Evolutionary conservation across 2,113 vertebrate species (phyloP).

Genomic region (Ahaetulla prasina): DNA sequence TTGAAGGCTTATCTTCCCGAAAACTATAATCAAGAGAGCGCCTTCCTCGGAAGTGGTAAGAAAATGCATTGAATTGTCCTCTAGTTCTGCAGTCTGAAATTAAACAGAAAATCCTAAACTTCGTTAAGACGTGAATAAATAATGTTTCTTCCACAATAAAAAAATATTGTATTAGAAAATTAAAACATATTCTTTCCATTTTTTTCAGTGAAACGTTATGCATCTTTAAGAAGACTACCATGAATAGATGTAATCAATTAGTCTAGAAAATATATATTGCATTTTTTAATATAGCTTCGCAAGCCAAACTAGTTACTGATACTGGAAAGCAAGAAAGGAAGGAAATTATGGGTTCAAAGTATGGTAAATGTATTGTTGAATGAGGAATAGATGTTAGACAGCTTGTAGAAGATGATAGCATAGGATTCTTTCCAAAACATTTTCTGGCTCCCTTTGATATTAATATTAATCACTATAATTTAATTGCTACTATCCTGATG

Average conservation of each 20-base stretch:
- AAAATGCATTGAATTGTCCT: constrained; percentile 93
- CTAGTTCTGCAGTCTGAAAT: constrained; percentile 90
- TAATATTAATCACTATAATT: not conserved
- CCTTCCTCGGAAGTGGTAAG: constrained; percentile 89
- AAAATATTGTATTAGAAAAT: not conserved
- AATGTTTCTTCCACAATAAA: not conserved
- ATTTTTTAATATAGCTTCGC: not conserved
- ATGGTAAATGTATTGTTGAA: not conserved
- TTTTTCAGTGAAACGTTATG: not conserved
- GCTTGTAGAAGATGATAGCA: not conserved
- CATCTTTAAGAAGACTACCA: not conserved
- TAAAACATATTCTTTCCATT: not conserved
- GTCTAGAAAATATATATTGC: not conserved
- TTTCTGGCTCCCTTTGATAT: not conserved
- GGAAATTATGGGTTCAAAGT: not conserved
- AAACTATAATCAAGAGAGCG: constrained; percentile 89
- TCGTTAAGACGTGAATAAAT: not conserved
- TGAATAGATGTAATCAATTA: not conserved
- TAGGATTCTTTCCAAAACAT: not conserved
- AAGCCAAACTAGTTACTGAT: not conserved
- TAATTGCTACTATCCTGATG: not conserved
- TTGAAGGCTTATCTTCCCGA: constrained; percentile 68
- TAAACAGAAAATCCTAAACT: not conserved
- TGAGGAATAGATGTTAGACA: not conserved
- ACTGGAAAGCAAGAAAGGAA: not conserved